Conservation (phyloP, 2,888 invertebrate genomes). For the Endomychus coccineus region DNA sequence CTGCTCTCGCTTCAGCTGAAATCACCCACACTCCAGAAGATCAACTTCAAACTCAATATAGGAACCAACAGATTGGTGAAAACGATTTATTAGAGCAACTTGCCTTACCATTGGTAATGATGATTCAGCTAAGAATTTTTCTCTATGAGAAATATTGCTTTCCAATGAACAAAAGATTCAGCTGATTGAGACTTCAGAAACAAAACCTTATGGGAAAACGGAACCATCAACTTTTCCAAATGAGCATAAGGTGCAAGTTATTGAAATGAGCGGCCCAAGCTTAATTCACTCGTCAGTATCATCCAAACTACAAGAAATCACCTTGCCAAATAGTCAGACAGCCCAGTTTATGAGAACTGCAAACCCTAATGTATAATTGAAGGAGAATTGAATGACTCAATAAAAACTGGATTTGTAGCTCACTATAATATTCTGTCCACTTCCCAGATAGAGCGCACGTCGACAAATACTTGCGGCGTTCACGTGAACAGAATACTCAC, state of each 20-base stretch:
- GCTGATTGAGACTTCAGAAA: constrained; percentile 50
- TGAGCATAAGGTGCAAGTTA: constrained; percentile 65
- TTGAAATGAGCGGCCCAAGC: constrained; percentile 32
- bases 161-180: constrained; percentile 71
- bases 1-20: constrained; percentile 49
- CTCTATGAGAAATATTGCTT: constrained; percentile 65
- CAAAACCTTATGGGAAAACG: constrained; percentile 38
- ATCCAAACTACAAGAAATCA: constrained; percentile 58
- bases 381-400: constrained; percentile 39
- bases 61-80: constrained; percentile 53
- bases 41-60: constrained; percentile 39
- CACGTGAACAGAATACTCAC: too few species aligned
- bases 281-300: constrained; percentile 17
- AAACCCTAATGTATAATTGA: constrained; percentile 24
- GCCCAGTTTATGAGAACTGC: constrained; percentile 56
- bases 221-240: constrained; percentile 47
- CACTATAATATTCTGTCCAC: too few species aligned
- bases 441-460: too few species aligned
- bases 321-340: constrained; percentile 64
- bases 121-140: constrained; percentile 58
- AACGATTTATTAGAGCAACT: constrained; percentile 69
- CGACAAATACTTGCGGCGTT: too few species aligned
- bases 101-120: constrained; percentile 61
- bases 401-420: too few species aligned
- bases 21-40: constrained; percentile 42